Evolutionary conservation across 2,113 vertebrate species (phyloP).

Genomic region (Delphinus delphis): DNA sequence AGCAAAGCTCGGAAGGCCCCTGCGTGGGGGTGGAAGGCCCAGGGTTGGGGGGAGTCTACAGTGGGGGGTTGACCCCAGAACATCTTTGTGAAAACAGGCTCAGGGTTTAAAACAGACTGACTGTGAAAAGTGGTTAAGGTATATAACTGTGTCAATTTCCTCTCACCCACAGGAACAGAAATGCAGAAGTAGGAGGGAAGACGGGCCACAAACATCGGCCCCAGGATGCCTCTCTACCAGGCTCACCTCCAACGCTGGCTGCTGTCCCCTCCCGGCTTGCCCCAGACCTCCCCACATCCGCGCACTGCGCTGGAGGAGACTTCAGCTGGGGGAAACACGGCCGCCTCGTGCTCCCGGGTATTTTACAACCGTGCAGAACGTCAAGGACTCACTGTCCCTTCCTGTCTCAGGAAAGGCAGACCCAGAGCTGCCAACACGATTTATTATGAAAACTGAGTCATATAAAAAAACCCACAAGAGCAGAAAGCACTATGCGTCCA

Average conservation of each 20-base stretch:
- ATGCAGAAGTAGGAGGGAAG: not conserved
- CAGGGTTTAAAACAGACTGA: not conserved
- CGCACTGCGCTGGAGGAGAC: not conserved
- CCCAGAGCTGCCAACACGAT: not conserved
- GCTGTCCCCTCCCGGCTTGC: not conserved
- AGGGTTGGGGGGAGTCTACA: not conserved
- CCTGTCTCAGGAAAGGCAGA: not conserved
- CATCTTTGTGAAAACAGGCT: not conserved
- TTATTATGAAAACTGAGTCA: not conserved
- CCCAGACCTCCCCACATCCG: not conserved
- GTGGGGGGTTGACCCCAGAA: not conserved
- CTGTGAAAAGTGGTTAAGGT: not conserved
- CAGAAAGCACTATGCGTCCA: not conserved
- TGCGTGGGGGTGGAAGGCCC: accelerated
- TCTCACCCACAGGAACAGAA: not conserved
- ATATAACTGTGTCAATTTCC: not conserved
- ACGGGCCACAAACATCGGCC: not conserved
- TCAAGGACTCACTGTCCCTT: not conserved
- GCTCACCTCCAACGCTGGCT: not conserved
- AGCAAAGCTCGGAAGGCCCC: not conserved
- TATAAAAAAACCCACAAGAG: not conserved
- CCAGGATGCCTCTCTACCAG: not conserved
- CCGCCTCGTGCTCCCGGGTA: not conserved
- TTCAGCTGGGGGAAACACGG: not conserved
- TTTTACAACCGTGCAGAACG: accelerated